Evolutionary conservation across 1,140 invertebrate genomes (phyloP).

Genomic region (Carcinoscorpius rotundicauda): DNA sequence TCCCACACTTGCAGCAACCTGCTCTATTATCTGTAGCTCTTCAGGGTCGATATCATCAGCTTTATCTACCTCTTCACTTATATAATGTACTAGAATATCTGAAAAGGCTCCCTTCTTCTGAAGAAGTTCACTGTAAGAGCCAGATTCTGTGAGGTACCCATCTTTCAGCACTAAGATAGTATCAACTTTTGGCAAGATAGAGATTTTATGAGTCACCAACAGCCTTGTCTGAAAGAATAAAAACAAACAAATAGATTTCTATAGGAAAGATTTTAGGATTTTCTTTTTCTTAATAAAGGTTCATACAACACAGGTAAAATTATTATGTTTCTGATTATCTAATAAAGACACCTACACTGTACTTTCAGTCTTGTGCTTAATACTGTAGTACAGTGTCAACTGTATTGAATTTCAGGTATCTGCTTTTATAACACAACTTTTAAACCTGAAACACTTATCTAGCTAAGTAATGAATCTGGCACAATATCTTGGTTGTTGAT

Average conservation of each 20-base stretch:
- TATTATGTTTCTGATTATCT: no score
- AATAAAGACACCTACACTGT: no score
- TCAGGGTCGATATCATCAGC: slow-evolving; percentile 16
- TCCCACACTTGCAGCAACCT: slow-evolving; percentile 17
- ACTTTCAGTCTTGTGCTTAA: no score
- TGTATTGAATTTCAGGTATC: no score
- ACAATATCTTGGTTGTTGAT: no score
- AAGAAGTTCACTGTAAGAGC: slow-evolving; percentile 36
- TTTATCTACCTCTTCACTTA: slow-evolving; percentile 12
- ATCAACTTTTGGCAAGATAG: slow-evolving; percentile 35
- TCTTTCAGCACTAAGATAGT: slow-evolving; percentile 38
- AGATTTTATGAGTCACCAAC: slow-evolving; percentile 33
- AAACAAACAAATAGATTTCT: background rate
- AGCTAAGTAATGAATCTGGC: no score
- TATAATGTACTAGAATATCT: slow-evolving; percentile 31
- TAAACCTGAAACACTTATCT: no score
- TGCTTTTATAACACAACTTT: no score
- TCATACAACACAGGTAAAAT: no score
- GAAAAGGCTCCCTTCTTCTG: slow-evolving; percentile 32
- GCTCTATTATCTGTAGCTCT: slow-evolving; percentile 21
- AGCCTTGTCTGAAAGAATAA: slow-evolving; percentile 27
- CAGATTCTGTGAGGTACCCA: slow-evolving; percentile 36
- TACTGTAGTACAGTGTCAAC: no score
- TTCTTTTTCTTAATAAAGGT: no score
- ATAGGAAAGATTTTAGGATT: no score